These are phyloP conservation scores for Acipenser oxyrinchus DNA, from an alignment of 2,797 vertebrate genomes.

Conservation along the genomic window DNA sequence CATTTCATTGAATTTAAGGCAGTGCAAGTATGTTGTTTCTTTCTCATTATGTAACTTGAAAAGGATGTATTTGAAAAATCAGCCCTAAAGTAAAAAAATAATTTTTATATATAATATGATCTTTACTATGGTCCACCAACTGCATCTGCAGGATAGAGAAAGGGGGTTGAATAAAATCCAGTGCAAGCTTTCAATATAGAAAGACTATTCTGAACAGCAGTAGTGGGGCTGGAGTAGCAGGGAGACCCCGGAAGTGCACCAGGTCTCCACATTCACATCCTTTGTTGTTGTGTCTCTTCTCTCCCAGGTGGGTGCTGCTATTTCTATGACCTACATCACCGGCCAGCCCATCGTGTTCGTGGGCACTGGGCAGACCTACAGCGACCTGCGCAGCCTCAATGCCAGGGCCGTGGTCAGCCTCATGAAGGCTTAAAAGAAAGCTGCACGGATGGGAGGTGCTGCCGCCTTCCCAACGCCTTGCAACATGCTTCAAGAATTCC, in stretches of 20 bases:
- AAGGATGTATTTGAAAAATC: too few species aligned
- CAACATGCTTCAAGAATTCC: slow-evolving; percentile 12
- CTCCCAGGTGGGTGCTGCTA: slow-evolving; percentile 86
- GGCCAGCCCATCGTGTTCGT: slow-evolving; percentile 97
- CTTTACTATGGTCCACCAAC: too few species aligned
- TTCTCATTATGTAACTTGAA: too few species aligned
- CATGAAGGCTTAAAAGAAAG: slow-evolving; percentile 82
- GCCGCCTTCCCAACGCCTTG: neutral
- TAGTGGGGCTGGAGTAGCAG: too few species aligned
- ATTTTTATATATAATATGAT: too few species aligned
- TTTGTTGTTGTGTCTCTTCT: slow-evolving; percentile 16
- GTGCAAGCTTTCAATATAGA: too few species aligned
- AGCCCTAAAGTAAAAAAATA: too few species aligned
- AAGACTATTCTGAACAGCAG: too few species aligned
- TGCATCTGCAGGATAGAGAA: too few species aligned
- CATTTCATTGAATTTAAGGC: too few species aligned
- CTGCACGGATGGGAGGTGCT: slow-evolving; percentile 13
- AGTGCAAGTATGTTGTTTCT: too few species aligned
- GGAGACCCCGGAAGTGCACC: neutral
- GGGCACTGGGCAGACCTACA: slow-evolving; percentile 96
- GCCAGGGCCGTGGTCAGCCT: slow-evolving; percentile 90
- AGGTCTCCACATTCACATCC: neutral
- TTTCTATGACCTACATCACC: slow-evolving; percentile 98
- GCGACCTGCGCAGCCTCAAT: slow-evolving; percentile 94
- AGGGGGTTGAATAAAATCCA: too few species aligned